Evolutionary conservation across 2,113 vertebrate species (phyloP).

Genomic region (Phoenicopterus ruber): DNA sequence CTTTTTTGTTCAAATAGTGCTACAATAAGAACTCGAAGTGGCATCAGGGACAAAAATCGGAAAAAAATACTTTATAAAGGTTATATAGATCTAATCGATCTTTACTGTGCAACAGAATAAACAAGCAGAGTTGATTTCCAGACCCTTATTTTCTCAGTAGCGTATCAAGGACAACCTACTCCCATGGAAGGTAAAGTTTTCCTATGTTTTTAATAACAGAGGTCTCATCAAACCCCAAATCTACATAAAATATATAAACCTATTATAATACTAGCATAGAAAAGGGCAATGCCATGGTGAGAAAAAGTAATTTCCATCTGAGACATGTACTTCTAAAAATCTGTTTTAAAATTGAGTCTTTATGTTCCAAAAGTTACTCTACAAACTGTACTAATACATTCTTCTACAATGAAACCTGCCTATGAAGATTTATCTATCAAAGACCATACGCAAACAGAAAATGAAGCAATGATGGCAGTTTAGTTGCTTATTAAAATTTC

Average conservation of each 20-base stretch:
- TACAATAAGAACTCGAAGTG: neutral
- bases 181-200: neutral
- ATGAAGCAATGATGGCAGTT: neutral
- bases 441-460: neutral
- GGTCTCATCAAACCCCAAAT: neutral
- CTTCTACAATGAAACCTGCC: neutral
- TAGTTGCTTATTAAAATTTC: neutral
- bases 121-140: neutral
- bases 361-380: neutral
- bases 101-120: neutral
- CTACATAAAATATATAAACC: neutral
- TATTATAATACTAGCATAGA: neutral
- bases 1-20: neutral
- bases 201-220: neutral
- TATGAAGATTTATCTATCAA: neutral
- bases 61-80: neutral
- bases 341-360: neutral
- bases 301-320: neutral
- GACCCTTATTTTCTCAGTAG: neutral
- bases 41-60: neutral
- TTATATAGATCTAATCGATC: neutral
- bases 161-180: neutral
- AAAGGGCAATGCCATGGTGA: neutral
- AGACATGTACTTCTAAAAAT: neutral
- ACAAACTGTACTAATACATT: neutral